phyloP scores from a whole-genome alignment of 2,888 invertebrate genomes.

The Trissolcus japonicus region DNA sequence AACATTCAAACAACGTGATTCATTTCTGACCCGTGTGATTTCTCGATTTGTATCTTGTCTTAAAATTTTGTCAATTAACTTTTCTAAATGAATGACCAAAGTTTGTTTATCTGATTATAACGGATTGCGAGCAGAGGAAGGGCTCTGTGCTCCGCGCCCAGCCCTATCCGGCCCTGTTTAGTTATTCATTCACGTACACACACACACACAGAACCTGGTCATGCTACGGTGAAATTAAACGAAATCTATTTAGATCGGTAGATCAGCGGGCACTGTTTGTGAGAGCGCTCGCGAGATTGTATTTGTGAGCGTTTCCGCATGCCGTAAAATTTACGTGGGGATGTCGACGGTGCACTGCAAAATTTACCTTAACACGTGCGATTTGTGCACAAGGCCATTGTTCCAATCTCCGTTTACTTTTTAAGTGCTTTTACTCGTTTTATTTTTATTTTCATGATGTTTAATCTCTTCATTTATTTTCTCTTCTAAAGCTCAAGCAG shows the following conservation, averaged over 20 bases:
- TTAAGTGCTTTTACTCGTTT: slow-evolving; percentile 11
- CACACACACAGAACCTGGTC: slow-evolving; percentile 56
- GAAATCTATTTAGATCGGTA: slow-evolving; percentile 69
- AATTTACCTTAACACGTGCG: slow-evolving; percentile 46
- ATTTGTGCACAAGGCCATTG: slow-evolving; percentile 46
- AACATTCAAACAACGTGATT: background rate
- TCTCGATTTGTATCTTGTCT: background rate
- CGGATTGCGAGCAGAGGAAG: slow-evolving; percentile 30
- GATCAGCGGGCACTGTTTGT: slow-evolving; percentile 57
- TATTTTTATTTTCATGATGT: slow-evolving; percentile 10
- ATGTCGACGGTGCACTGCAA: slow-evolving; percentile 26
- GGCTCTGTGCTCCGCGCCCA: slow-evolving; percentile 45
- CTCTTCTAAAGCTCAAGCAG: too few species aligned
- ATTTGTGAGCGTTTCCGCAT: slow-evolving; percentile 51
- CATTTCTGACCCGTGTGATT: background rate
- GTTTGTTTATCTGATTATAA: slow-evolving; percentile 31
- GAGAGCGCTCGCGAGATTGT: slow-evolving; percentile 34
- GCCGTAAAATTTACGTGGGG: slow-evolving; percentile 52
- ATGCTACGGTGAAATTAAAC: slow-evolving; percentile 68
- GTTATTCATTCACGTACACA: slow-evolving; percentile 18
- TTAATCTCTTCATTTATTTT: background rate
- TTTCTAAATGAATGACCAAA: slow-evolving; percentile 17
- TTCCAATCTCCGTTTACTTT: slow-evolving; percentile 33
- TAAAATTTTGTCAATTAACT: slow-evolving; percentile 16
- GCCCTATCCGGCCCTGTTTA: slow-evolving; percentile 51